phyloP scores from a whole-genome alignment of 23 tunicate genomes.

The Ciona savignyi region DNA sequence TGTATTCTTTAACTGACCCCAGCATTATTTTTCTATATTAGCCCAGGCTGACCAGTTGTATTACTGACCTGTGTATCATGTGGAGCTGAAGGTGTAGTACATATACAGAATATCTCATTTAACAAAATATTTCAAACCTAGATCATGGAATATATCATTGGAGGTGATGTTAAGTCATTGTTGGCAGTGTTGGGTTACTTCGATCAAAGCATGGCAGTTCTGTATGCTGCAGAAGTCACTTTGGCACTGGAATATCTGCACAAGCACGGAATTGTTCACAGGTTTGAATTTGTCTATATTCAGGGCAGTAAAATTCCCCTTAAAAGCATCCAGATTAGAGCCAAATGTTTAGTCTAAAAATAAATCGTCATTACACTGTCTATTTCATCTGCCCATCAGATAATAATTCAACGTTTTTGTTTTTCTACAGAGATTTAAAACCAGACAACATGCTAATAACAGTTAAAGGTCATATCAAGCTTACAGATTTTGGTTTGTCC shows the following conservation, averaged over 20 bases:
- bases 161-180: conserved; percentile 83
- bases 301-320: not conserved
- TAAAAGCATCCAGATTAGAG: no score
- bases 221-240: conserved; percentile 84
- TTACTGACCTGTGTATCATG: no score
- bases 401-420: not conserved
- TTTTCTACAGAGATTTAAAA: conserved; percentile 77
- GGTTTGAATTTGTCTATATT: conserved; percentile 23
- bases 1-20: no score
- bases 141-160: conserved; percentile 95
- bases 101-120: no score
- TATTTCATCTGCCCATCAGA: not conserved
- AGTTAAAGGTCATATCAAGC: conserved; percentile 81
- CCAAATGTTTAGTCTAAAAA: no score
- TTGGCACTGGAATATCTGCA: conserved; percentile 81
- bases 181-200: conserved; percentile 56
- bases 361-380: no score
- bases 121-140: not conserved
- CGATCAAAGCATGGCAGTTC: conserved; percentile 67
- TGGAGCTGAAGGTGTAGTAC: no score
- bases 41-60: no score
- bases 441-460: conserved; percentile 97
- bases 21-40: no score
- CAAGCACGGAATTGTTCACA: conserved; percentile 76
- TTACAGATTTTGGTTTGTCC: conserved; percentile 95